Conservation (phyloP, 2,888 invertebrate species). For the Hartigia nigra region DNA sequence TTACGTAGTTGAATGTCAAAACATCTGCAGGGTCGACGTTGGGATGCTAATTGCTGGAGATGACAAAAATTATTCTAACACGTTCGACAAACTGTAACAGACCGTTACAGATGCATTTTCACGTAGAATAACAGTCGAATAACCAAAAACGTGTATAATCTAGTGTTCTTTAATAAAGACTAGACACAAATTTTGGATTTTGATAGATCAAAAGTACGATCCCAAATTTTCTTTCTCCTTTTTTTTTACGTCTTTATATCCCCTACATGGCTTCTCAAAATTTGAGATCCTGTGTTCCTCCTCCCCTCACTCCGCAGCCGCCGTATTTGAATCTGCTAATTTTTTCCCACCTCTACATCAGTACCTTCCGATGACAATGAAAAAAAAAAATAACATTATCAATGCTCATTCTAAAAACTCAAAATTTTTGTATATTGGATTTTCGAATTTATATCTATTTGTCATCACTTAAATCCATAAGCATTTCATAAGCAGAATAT, state of each 20-base stretch:
- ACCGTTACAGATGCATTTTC: constrained; percentile 35
- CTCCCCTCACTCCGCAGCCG: too few species aligned
- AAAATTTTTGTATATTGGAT: too few species aligned
- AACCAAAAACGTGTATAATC: neutral
- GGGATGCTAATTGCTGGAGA: constrained; percentile 42
- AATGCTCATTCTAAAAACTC: too few species aligned
- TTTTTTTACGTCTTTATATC: neutral
- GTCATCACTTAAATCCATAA: too few species aligned
- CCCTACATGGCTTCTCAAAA: neutral
- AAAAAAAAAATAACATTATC: neutral
- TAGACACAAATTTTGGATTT: neutral
- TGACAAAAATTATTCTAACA: constrained; percentile 43
- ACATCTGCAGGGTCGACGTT: neutral
- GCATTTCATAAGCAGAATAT: neutral
- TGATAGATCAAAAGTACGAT: neutral
- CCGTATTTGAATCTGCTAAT: neutral
- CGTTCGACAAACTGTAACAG: constrained; percentile 39
- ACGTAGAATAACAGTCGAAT: neutral
- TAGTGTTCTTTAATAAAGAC: neutral
- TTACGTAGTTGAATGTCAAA: neutral
- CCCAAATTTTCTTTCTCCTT: neutral
- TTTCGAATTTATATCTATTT: too few species aligned
- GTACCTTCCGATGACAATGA: neutral
- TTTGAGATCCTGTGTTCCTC: neutral
- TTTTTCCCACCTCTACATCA: neutral